Percentiles rank a stretch among this genome's conserved stretches.
These are phyloP conservation scores for Rhinella marina DNA, from an alignment of 2,797 vertebrate species.

Conservation along the genomic window DNA sequence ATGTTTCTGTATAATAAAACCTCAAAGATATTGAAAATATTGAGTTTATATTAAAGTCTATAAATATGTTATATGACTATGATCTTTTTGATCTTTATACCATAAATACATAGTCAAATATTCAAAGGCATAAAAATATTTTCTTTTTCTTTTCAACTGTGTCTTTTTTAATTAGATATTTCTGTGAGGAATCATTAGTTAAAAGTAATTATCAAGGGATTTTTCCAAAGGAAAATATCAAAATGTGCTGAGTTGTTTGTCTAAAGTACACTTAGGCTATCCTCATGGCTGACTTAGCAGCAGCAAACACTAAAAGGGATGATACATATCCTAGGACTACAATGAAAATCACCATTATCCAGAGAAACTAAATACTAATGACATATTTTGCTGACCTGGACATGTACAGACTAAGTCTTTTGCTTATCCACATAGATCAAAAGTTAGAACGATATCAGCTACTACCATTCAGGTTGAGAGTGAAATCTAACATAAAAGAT, in stretches of 20 bases:
- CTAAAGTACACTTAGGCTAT: not conserved
- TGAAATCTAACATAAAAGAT: not conserved
- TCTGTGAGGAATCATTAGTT: not conserved
- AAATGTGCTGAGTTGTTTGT: constrained; percentile 5
- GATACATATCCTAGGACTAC: not conserved
- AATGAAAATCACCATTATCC: not conserved
- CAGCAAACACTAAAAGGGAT: not conserved
- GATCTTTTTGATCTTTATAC: constrained; percentile 12
- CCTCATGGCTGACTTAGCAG: not conserved
- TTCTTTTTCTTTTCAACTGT: not conserved
- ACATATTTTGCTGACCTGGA: not conserved
- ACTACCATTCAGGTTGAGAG: not conserved
- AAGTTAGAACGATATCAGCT: not conserved
- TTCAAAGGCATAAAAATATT: constrained; percentile 14
- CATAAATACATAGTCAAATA: constrained; percentile 28
- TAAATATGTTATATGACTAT: constrained; percentile 39
- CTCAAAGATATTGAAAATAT: constrained; percentile 47
- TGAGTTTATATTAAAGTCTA: constrained; percentile 39
- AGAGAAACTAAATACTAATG: not conserved
- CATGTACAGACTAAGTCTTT: not conserved
- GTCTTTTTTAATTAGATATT: not conserved
- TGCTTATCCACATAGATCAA: not conserved
- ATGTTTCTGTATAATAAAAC: constrained; percentile 53
- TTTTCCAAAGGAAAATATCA: not conserved
- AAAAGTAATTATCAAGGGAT: not conserved